Conservation (phyloP, 2,113 vertebrate genomes). For the Axis porcinus region DNA sequence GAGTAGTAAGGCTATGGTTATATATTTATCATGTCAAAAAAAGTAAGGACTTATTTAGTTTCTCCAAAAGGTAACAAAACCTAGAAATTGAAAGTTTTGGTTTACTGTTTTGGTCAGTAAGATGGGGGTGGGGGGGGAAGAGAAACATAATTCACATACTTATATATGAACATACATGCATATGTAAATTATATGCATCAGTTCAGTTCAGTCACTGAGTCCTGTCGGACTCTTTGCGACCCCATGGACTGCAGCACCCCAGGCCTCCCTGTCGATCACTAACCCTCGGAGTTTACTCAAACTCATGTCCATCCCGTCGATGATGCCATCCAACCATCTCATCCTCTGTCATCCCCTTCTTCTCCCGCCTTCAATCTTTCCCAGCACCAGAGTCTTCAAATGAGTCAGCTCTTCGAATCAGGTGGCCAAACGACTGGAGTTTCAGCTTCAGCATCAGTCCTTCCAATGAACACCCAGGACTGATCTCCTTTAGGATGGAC, state of each 20-base stretch:
- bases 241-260: neutral
- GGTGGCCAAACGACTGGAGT: neutral
- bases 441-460: neutral
- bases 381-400: neutral
- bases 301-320: accelerated
- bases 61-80: neutral
- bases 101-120: neutral
- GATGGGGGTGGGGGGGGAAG: neutral
- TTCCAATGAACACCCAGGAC: neutral
- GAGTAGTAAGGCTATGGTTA: neutral
- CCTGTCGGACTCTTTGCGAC: neutral
- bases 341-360: neutral
- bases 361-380: neutral
- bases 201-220: neutral
- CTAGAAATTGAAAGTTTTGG: neutral
- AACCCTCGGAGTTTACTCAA: neutral
- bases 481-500: neutral
- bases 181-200: neutral
- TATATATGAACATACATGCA: neutral
- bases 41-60: neutral
- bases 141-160: neutral
- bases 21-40: neutral
- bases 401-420: neutral
- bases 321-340: neutral
- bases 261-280: neutral